Evolutionary conservation across 2,113 vertebrate species (phyloP).

Genomic region (Chinchilla lanigera): DNA sequence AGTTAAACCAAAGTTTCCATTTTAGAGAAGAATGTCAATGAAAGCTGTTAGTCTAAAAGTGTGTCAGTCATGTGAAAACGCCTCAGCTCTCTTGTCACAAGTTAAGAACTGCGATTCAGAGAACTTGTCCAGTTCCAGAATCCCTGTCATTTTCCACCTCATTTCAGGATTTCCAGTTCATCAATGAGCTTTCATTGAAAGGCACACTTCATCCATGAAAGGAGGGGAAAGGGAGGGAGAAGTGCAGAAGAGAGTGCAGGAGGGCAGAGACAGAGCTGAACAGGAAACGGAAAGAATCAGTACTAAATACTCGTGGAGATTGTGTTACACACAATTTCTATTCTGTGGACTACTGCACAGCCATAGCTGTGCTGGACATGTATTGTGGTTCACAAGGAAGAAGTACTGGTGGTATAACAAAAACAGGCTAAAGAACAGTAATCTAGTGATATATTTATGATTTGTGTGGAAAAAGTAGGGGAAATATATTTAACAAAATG

Average conservation of each 20-base stretch:
- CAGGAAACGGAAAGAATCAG: neutral
- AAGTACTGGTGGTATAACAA: neutral
- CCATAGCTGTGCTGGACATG: neutral
- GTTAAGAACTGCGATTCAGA: neutral
- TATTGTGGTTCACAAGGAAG: neutral
- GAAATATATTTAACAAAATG: neutral
- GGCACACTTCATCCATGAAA: neutral
- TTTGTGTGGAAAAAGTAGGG: neutral
- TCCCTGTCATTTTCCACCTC: neutral
- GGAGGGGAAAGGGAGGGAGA: neutral
- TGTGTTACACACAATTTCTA: neutral
- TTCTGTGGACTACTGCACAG: neutral
- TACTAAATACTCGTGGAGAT: neutral
- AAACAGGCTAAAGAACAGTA: neutral
- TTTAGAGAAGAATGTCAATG: neutral
- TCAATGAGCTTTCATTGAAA: neutral
- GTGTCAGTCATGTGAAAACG: neutral
- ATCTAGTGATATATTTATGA: neutral
- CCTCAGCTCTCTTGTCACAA: accelerated
- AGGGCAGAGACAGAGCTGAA: neutral
- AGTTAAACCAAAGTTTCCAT: neutral
- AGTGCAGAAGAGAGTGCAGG: neutral
- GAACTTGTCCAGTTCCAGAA: neutral
- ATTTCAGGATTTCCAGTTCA: neutral
- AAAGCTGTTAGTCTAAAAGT: neutral